phyloP scores from a whole-genome alignment of 2,797 vertebrate genomes.

The Neosilurus mollespiculum region DNA sequence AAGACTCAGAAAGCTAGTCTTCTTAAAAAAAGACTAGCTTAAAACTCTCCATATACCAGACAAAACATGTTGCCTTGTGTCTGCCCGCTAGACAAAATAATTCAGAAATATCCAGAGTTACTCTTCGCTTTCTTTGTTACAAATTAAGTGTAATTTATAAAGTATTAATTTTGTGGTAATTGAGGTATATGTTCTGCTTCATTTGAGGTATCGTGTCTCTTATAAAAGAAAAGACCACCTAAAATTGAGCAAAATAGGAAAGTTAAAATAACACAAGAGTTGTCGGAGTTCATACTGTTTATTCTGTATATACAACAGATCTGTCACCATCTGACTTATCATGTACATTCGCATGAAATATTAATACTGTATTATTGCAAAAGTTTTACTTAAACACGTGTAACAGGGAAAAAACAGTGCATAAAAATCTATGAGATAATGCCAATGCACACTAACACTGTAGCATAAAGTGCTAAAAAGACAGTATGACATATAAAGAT shows the following conservation, averaged over 20 bases:
- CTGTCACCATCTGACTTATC: not conserved
- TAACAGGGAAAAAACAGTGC: conserved; percentile 47
- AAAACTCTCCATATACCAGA: not conserved
- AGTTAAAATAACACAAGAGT: not conserved
- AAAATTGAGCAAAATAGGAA: too few species aligned
- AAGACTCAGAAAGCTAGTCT: not conserved
- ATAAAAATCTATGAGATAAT: conserved; percentile 25
- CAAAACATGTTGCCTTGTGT: not conserved
- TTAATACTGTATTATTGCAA: conserved; percentile 17
- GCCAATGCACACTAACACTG: conserved; percentile 34
- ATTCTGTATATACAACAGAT: not conserved
- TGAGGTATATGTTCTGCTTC: too few species aligned
- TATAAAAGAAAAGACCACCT: not conserved
- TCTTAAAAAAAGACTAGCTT: not conserved
- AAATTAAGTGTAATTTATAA: not conserved
- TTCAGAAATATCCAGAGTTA: not conserved
- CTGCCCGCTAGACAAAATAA: not conserved
- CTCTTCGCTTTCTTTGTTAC: not conserved
- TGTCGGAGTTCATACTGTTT: not conserved
- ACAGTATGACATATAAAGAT: conserved; percentile 34
- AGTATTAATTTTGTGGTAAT: not conserved
- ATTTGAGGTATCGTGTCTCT: not conserved
- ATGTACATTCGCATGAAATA: not conserved
- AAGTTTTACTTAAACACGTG: conserved; percentile 33
- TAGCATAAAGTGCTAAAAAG: conserved; percentile 43